Conservation (phyloP, 2,113 vertebrate genomes). For the Nesospiza acunhae region DNA sequence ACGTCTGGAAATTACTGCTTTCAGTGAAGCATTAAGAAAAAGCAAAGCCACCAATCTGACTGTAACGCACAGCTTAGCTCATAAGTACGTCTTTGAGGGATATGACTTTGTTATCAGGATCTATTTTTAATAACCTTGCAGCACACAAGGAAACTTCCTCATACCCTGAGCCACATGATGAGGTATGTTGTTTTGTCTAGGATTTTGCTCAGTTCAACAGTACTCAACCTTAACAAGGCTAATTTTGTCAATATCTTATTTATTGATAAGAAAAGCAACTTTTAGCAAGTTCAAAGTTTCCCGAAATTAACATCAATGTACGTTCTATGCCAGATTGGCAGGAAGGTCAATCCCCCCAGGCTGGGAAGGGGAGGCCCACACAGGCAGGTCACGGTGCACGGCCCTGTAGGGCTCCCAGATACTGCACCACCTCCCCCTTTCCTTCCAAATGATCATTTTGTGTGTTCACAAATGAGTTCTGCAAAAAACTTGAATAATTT, state of each 20-base stretch:
- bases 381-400: background rate
- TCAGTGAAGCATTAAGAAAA: background rate
- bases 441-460: background rate
- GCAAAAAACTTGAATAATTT: background rate
- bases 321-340: fast-evolving
- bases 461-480: background rate
- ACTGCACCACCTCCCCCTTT: background rate
- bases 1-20: background rate
- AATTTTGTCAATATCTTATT: background rate
- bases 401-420: background rate
- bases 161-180: fast-evolving
- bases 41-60: background rate
- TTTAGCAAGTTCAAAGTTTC: background rate
- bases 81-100: background rate
- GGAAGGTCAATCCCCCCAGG: background rate
- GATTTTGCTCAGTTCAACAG: background rate
- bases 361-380: background rate
- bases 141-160: background rate
- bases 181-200: background rate
- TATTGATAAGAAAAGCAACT: background rate
- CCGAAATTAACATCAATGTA: background rate
- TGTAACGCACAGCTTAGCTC: background rate
- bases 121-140: background rate
- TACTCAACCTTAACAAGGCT: background rate
- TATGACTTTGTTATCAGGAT: background rate